phyloP scores from a whole-genome alignment of 2,888 invertebrate genomes.

The Pristionchus japonicus region DNA sequence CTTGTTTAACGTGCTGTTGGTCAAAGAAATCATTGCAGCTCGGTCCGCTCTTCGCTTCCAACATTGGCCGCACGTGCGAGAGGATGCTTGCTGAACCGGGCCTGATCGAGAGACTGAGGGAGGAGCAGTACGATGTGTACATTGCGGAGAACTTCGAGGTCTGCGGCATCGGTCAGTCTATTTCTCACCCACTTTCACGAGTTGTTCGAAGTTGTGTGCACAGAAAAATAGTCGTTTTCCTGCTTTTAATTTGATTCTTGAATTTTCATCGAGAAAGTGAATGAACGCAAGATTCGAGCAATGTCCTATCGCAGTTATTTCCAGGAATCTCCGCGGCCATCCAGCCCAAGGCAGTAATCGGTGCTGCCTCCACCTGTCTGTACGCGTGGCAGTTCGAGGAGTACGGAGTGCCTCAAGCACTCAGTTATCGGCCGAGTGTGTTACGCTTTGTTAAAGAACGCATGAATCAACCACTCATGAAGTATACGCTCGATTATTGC shows the following conservation, averaged over 20 bases:
- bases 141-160: background rate
- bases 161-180: constrained; percentile 16
- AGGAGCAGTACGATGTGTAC: constrained; percentile 35
- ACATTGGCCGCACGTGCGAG: background rate
- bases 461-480: too few species aligned
- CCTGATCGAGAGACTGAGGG: background rate
- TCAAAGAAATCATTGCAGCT: background rate
- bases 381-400: background rate
- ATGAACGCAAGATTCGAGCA: too few species aligned
- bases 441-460: background rate
- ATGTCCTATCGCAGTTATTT: too few species aligned
- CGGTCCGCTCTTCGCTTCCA: background rate
- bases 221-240: background rate
- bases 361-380: background rate
- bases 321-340: background rate
- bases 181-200: too few species aligned
- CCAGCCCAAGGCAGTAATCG: background rate
- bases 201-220: too few species aligned
- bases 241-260: too few species aligned
- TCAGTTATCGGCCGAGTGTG: constrained; percentile 8
- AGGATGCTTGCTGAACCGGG: background rate
- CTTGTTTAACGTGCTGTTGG: too few species aligned
- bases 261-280: too few species aligned
- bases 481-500: too few species aligned
- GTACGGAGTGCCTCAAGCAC: background rate